Base-by-base conservation (phyloP, 1,140 invertebrate genomes). In the Megalopta genalis region DNA sequence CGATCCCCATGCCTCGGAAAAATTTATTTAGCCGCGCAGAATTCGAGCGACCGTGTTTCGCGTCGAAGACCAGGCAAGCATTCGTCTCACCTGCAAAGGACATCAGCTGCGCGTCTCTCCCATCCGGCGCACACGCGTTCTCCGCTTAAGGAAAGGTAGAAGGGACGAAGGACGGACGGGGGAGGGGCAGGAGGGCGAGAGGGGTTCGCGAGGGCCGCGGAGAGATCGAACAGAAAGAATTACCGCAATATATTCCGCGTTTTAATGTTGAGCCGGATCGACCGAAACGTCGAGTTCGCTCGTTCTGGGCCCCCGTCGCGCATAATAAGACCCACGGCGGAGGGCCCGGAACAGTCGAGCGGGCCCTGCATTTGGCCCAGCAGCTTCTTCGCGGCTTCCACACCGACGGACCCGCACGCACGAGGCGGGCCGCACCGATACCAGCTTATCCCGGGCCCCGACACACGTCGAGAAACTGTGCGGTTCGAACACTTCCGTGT, bases 401-500 rank as follows among this genome's bases (percentile, higher is more conserved):
- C 65, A 32, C 60, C 67, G 54, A 9, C 67, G 8, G 16, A 60
- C 54, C 5, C 49, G 18, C 49, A 52, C 5, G 49, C 49, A 18
- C 5, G 21, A 23, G 7, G 25, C 54, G 69, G 23, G n/a, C 21
- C 72, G 32, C 37, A 42, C 75, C 59, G 23, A 49, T 39, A 67
- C 39, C 23, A 25, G 14, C 6, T 57, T 14, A 42, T 18, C 27
- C 16, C 32, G 1, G 21, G 32, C 21, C 59, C 69, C 70, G 71
- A 80, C 71, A 81, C 80, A 86, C 78, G 82, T 68, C 37, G 82
- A 76, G 81, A 80, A 80, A 84, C 80, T 84, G 82, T 82, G 82
- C 86, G 81, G 77, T 87, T 73, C 74, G 83, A 88, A 88, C 89
- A 90, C 91, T 92, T 92, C 91, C 91, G 91, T 91, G 90, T 92